These are phyloP conservation scores for Paraescarpia echinospica DNA, from an alignment of 1,140 invertebrate genomes.

Conservation along the genomic window DNA sequence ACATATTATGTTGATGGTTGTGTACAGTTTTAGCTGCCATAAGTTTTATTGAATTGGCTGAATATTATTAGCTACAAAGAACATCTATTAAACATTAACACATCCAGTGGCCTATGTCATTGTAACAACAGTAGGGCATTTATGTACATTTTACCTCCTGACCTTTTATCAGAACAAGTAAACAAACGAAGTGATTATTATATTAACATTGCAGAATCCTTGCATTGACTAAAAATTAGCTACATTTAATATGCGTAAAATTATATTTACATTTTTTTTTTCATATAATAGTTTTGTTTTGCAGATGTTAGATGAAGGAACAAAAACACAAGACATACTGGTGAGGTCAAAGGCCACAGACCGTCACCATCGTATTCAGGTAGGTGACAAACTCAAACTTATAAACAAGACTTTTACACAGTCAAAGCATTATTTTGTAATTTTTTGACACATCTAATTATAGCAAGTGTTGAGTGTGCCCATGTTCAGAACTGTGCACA, in stretches of 20 bases:
- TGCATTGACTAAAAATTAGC: background rate
- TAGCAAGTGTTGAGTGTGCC: too few species aligned
- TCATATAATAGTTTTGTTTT: background rate
- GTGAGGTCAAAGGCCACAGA: background rate
- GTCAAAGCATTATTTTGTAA: too few species aligned
- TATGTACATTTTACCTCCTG: too few species aligned
- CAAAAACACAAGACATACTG: background rate
- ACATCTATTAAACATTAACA: background rate
- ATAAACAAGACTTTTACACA: too few species aligned
- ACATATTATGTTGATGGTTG: background rate
- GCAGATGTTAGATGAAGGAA: background rate
- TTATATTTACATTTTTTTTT: background rate
- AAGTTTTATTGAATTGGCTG: background rate
- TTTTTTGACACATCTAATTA: too few species aligned
- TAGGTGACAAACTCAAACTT: background rate
- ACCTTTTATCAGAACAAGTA: too few species aligned
- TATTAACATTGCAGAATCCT: too few species aligned
- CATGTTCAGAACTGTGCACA: too few species aligned
- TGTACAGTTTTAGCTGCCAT: background rate
- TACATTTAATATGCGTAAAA: background rate
- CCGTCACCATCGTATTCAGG: background rate
- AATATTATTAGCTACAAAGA: background rate
- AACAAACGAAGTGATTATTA: too few species aligned
- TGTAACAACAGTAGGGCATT: too few species aligned
- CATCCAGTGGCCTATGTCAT: too few species aligned